Conservation (phyloP, 2,888 invertebrate genomes). For the Synanthedon tipuliformis region DNA sequence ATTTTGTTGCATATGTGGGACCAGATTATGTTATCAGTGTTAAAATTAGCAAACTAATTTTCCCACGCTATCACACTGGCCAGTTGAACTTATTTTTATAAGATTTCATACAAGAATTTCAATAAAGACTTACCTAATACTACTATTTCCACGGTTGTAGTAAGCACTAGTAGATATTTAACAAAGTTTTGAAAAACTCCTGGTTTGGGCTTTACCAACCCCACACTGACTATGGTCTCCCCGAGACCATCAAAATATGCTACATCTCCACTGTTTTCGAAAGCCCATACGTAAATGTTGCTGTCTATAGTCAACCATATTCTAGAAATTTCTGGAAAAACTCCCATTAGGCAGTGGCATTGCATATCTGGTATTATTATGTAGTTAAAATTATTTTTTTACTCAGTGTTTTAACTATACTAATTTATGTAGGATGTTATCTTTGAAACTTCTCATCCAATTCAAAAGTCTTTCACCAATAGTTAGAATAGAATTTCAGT, state of each 20-base stretch:
- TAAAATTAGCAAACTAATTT: too few relatives aligned
- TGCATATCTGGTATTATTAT: slow-evolving; percentile 80
- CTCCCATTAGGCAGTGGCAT: slow-evolving; percentile 95
- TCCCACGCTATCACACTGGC: too few relatives aligned
- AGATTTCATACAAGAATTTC: background rate
- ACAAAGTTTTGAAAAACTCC: slow-evolving; percentile 92
- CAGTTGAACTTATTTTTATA: too few relatives aligned
- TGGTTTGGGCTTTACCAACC: slow-evolving; percentile 87
- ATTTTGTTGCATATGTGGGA: too few relatives aligned
- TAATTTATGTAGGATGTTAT: too few relatives aligned
- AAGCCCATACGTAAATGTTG: slow-evolving; percentile 98
- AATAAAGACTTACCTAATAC: slow-evolving; percentile 78
- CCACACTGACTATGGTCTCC: slow-evolving; percentile 94
- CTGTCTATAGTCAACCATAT: slow-evolving; percentile 98
- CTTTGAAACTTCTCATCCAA: too few relatives aligned
- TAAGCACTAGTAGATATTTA: slow-evolving; percentile 89
- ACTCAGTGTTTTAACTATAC: too few relatives aligned
- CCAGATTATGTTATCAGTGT: too few relatives aligned
- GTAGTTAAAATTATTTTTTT: background rate
- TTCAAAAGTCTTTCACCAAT: too few relatives aligned
- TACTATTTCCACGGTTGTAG: slow-evolving; percentile 95
- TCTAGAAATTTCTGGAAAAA: slow-evolving; percentile 95
- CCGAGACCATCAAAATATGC: slow-evolving; percentile 96
- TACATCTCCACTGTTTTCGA: slow-evolving; percentile 93
- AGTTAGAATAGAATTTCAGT: too few relatives aligned